Base-by-base conservation (phyloP, 2,888 invertebrate species). In the Hyposoter didymator region DNA sequence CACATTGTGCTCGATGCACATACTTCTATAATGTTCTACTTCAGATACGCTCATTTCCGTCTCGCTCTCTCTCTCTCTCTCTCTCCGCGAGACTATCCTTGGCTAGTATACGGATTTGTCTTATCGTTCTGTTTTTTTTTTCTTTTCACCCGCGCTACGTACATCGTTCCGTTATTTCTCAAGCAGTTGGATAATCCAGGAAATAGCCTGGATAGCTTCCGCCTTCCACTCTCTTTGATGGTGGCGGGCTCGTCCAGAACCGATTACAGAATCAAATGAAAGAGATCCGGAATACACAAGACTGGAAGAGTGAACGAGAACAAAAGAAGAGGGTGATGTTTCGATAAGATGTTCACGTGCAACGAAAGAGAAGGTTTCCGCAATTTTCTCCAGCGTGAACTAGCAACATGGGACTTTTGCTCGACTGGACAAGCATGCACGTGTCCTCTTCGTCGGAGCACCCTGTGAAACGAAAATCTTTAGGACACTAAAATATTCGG, bases 181-280 rank as follows among this genome's bases (percentile, higher is more conserved):
- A 39, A 64, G 72, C 49, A 55, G 45, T 81, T 43, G 14, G 45
- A 79, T 62, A 70, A 75, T 64, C 59, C 78, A 14, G 32, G 52
- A 75, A 82, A 80, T 28, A 74, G 70, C 55, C 69, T 10, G 82
- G 64, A 76, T 79, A 59, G 55, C 84, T 39, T 73, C 52, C 69
- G 43, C 39, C 17, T 43, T 52, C 67, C 22, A 80, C 80, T 72
- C 80, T 78, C 75, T 69, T 83, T 76, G 67, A 85, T 80, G 80
- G 62, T 73, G 52, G 83, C 72, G 64, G 39, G 83, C 76, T 85
- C 79, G 83, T 85, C 83, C 80, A 75, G 67, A 70, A 69, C 72
- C 85, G 85, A 85, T 85, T 85, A 80, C 83, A 66, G 73, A 67
- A 80, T 66, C 72, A 73, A 83, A 83, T 79, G 79, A 79, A 75